Evolutionary conservation across 2,113 vertebrate species (phyloP), one percentile per base, ranked within the genome.

Genomic region (Eclectus roratus): DNA sequence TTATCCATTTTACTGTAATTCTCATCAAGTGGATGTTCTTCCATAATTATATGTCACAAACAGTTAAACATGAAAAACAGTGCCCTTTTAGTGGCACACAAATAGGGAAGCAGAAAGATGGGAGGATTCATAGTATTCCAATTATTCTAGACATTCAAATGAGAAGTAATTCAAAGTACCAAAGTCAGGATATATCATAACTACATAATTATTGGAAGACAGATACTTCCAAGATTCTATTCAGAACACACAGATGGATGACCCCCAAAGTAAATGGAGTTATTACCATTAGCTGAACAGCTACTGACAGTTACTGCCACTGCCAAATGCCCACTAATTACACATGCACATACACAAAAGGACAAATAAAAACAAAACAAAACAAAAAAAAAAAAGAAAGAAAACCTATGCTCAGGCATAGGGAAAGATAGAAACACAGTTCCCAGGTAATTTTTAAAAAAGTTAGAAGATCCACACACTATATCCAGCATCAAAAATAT

Each of bases 21-120:
- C 24, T 47, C 27, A 64, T 76, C 52, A 64, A 89, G 39, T 49
- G 41, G 76, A 15, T 89, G 78, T 84, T 86, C 20, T 86, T 78
- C 69, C 29, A 53, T 39, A 84, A 92, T 76, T 91, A 64, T 8
- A 85, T 92, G 52, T 95, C 77, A 89, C 47, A 66, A 84, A 92
- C 69, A 87, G 74, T 56, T 31, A 77, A 89, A 85, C 17, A n/a
- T 29, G 64, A 56, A 83, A 70, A 25, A 43, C 43, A 9, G 61
- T 31, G 43, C 17, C 46, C 46, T 76, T 88, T 69, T n/a, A 80
- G 85, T 33, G 35, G 50, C 64, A 83, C 60, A 83, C 43, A 88
- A 90, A 70, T 5, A 65, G 2, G 27, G 65, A 85, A 88, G 69
- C 25, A 64, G 50, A 84, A 77, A 93, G 47, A 85, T 29, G 10